Conservation (phyloP, 2,888 invertebrate genomes). For the Andrena bicolor region DNA sequence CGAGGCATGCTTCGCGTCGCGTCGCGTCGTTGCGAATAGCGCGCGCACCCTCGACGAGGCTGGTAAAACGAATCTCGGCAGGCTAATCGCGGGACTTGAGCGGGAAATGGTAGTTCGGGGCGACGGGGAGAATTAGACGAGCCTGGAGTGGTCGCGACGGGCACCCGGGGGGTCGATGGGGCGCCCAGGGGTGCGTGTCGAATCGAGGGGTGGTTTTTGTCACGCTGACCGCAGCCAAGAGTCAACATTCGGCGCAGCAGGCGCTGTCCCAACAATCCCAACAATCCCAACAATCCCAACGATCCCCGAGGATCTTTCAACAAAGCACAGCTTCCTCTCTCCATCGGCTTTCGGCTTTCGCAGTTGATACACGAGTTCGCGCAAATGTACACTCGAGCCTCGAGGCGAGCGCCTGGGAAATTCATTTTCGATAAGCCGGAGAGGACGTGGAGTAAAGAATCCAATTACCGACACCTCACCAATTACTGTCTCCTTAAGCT, state of each 20-base stretch:
- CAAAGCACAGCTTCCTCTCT: constrained; percentile 51
- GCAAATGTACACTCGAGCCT: background rate
- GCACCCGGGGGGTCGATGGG: constrained; percentile 53
- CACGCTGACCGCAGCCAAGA: constrained; percentile 80
- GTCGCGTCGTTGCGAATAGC: too few species aligned
- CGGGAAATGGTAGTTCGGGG: constrained; percentile 1
- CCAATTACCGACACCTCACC: too few species aligned
- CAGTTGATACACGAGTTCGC: constrained; percentile 9
- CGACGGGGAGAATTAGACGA: constrained; percentile 37
- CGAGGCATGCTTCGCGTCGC: background rate
- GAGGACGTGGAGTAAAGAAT: too few species aligned
- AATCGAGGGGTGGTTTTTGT: constrained; percentile 82
- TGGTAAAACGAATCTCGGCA: background rate
- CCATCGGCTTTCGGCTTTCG: constrained; percentile 27
- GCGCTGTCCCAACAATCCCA: constrained; percentile 70
- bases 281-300: constrained; percentile 62
- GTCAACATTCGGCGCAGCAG: constrained; percentile 81
- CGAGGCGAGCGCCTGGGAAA: background rate
- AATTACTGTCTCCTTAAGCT: too few species aligned
- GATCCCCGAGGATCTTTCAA: constrained; percentile 41
- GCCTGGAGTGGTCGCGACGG: constrained; percentile 33
- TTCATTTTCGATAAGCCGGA: background rate
- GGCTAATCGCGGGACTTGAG: constrained; percentile 11
- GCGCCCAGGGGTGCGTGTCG: constrained; percentile 76
- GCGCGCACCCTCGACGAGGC: background rate